phyloP scores from a whole-genome alignment of 2,113 vertebrate species.

The Empidonax traillii region DNA sequence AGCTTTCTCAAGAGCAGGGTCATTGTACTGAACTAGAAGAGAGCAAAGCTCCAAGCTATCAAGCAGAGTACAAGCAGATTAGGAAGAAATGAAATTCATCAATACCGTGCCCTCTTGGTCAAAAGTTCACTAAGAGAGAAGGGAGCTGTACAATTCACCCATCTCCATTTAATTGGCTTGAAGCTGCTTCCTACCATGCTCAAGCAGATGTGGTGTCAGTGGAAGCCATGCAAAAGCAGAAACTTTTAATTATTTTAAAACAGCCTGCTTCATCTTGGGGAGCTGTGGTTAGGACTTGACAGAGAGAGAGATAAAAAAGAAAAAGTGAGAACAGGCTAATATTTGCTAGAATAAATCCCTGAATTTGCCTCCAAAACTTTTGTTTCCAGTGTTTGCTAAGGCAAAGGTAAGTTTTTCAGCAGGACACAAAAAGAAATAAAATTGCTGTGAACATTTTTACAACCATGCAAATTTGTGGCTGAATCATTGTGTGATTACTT shows the following conservation, averaged over 20 bases:
- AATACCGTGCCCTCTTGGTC: constrained; percentile 27
- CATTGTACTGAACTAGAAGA: constrained; percentile 30
- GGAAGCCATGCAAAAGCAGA: constrained; percentile 43
- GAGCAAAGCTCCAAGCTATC: constrained; percentile 45
- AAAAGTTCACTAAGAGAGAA: constrained; percentile 16
- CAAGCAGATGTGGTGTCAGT: constrained; percentile 17
- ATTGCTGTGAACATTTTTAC: neutral
- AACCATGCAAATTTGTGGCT: neutral
- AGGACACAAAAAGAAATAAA: neutral
- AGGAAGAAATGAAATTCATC: constrained; percentile 60
- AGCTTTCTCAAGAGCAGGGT: constrained; percentile 26
- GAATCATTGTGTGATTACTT: neutral
- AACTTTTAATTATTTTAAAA: constrained; percentile 61
- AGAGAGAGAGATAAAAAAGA: neutral
- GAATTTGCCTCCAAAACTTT: neutral
- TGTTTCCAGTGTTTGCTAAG: neutral
- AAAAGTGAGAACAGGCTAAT: neutral
- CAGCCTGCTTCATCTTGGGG: neutral
- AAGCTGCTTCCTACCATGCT: neutral
- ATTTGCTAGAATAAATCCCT: neutral
- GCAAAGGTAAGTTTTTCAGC: neutral
- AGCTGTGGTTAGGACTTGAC: neutral
- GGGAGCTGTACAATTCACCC: neutral
- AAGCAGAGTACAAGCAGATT: constrained; percentile 44
- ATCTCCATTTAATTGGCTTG: constrained; percentile 56